Base-by-base conservation (phyloP, 2,113 vertebrate genomes). In the Oriolus oriolus region DNA sequence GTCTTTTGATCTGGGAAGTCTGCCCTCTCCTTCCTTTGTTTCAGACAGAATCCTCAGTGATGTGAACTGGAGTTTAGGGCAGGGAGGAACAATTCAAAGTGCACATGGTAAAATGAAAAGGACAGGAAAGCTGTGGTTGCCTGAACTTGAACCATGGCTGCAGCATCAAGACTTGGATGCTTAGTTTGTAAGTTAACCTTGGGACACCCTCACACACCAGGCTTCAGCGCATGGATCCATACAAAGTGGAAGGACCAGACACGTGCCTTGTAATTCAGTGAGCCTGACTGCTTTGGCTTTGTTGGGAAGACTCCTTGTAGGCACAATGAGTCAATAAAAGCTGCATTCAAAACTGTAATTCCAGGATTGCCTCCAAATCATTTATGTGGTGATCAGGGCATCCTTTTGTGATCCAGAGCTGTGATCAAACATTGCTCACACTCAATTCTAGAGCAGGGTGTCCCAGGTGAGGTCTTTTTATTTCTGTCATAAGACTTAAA, bases 1-100 rank as follows among this genome's bases (percentile, higher is more conserved):
- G 22, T 37, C 69, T 93, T 96, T 96, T 95, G 85, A 93, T 84
- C 68, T 86, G 87, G 68, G n/a, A 88, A 86, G 56, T 30, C 42
- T 89, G 47, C 66, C 60, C 66, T 89, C 84, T 80, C 23, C 65
- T 90, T 93, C 78, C 74, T 94, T 93, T 89, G 87, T 87, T 90
- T 88, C 78, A 70, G 44, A 56, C 70, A 41, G 97, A 50, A 82
- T 97, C 69, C 96, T 98, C 81, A 95, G 90, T 84, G 68, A 54
- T 41, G 18, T 77, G 31, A 93, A 14, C 66, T 73, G 75, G 65
- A 68, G n/a, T 90, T 86, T 69, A 80, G 90, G 47, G 52, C 52
- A 71, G 79, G 59, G 68, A 88, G 74, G 44, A 78, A 31, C 35
- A 68, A 65, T 64, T 90, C 22, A 74, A 80, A 69, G 28, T 33